Conservation (phyloP, 1,140 invertebrate genomes). For the Armadillidium nasatum region DNA sequence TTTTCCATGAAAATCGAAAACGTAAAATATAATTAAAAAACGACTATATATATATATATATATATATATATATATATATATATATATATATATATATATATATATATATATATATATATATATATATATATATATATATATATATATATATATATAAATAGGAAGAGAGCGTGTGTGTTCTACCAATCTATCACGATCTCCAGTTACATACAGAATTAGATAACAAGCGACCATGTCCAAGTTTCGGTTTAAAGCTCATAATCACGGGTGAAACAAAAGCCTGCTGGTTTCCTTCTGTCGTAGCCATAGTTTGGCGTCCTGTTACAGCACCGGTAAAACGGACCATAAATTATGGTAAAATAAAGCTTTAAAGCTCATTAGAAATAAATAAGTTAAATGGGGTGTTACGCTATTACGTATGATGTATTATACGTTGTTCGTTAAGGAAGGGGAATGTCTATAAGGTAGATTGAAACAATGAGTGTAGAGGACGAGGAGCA, state of each 20-base stretch:
- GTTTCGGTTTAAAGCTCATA: too few species aligned
- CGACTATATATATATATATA: slow-evolving; percentile 15
- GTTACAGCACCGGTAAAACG: background rate
- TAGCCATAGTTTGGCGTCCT: too few species aligned
- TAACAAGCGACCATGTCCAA: background rate
- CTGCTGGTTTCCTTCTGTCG: background rate
- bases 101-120: background rate
- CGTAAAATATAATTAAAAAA: too few species aligned
- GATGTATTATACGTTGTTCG: background rate
- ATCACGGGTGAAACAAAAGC: background rate
- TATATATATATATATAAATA: background rate
- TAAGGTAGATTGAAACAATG: too few species aligned
- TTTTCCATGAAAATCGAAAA: too few species aligned
- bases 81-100: slow-evolving; percentile 14
- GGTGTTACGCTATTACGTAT: background rate
- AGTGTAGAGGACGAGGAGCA: background rate
- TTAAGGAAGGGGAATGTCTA: background rate
- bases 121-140: background rate
- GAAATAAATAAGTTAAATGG: slow-evolving; percentile 4
- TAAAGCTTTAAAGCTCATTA: background rate
- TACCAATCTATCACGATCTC: background rate
- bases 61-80: background rate
- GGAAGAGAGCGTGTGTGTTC: background rate
- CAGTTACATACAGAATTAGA: background rate
- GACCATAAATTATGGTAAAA: background rate